phyloP scores from a whole-genome alignment of 2,888 invertebrate genomes.

The Serrognathus titanus region DNA sequence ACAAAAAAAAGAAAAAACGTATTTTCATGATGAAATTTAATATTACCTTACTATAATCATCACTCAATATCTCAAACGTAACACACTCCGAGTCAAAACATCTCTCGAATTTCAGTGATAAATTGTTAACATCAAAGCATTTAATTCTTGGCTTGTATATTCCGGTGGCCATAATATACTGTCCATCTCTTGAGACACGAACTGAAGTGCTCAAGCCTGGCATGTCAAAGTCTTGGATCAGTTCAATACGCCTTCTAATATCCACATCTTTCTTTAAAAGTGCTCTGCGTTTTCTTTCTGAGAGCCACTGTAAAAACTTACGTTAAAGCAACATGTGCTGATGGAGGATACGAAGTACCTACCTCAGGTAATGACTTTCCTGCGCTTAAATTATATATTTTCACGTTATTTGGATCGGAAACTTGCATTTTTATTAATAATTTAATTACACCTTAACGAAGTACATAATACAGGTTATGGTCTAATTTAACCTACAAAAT shows the following conservation, averaged over 20 bases:
- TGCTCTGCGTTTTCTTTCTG: conserved; percentile 76
- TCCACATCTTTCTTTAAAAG: conserved; percentile 87
- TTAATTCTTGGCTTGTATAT: conserved; percentile 94
- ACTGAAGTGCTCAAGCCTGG: conserved; percentile 87
- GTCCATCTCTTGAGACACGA: conserved; percentile 83
- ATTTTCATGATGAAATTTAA: not conserved
- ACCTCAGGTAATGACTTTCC: conserved; percentile 97
- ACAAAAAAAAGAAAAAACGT: not conserved
- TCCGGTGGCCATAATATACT: conserved; percentile 89
- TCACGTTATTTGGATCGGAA: conserved; percentile 90
- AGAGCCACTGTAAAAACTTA: conserved; percentile 69
- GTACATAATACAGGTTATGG: too few relatives aligned
- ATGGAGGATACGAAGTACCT: conserved; percentile 45
- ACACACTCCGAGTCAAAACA: conserved; percentile 96
- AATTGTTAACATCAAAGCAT: conserved; percentile 93
- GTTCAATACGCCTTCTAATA: conserved; percentile 84
- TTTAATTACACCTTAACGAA: not conserved
- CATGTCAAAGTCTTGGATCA: conserved; percentile 99
- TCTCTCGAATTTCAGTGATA: conserved; percentile 96
- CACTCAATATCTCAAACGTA: conserved; percentile 88
- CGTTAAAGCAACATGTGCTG: conserved; percentile 8
- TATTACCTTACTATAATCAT: conserved; percentile 90
- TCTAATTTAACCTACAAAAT: too few relatives aligned
- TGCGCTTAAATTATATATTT: conserved; percentile 95
- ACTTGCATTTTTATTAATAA: conserved; percentile 71